A percentile compares a stretch with the other conserved stretches of the same genome.
Conservation (phyloP, 2,113 vertebrate species). For the Epinephelus lanceolatus region DNA sequence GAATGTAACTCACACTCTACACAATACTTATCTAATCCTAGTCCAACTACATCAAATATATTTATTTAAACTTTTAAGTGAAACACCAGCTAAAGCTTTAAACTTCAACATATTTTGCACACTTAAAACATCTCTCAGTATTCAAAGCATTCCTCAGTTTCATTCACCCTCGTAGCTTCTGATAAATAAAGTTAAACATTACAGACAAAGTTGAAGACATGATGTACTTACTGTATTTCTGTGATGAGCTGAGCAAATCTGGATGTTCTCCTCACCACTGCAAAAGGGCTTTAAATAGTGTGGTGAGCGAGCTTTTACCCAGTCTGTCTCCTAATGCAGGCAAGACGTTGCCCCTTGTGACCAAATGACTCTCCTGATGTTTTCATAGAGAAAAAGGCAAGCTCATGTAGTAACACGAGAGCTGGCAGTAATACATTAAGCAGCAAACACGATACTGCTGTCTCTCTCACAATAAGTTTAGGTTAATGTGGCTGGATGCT, state of each 20-base stretch:
- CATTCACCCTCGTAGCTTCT: too few relatives aligned
- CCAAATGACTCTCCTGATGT: conserved; percentile 41
- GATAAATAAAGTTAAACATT: not conserved
- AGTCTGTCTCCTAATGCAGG: conserved; percentile 49
- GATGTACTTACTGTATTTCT: conserved; percentile 64
- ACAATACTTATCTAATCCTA: not conserved
- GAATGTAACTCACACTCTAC: not conserved
- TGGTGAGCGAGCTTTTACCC: conserved; percentile 42
- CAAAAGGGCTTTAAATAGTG: conserved; percentile 68
- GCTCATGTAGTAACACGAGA: conserved; percentile 60
- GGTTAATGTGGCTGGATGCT: conserved; percentile 12
- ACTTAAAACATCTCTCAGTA: not conserved
- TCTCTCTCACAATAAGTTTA: not conserved
- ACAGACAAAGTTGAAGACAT: not conserved
- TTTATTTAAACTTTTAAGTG: not conserved
- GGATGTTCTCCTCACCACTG: conserved; percentile 38
- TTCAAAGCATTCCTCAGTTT: not conserved
- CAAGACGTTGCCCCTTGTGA: conserved; percentile 73
- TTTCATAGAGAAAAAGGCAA: conserved; percentile 24
- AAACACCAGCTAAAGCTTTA: not conserved
- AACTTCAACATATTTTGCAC: not conserved
- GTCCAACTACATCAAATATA: not conserved
- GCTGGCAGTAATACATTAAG: conserved; percentile 27
- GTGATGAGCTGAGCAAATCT: conserved; percentile 43
- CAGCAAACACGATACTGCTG: conserved; percentile 20